Conservation (phyloP, 2,888 invertebrate genomes). For the Drosophila robusta region DNA sequence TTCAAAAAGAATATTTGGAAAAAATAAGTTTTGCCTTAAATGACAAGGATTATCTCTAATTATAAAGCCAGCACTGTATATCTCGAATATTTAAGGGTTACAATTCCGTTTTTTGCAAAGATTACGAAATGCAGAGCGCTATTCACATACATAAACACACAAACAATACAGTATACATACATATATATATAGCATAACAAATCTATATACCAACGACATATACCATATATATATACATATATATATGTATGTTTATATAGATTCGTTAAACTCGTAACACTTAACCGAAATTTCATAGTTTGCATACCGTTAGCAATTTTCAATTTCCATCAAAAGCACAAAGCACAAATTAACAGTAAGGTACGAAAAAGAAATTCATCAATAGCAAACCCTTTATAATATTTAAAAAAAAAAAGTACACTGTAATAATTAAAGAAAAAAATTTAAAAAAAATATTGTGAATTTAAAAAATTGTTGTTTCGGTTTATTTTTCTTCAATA, state of each 20-base stretch:
- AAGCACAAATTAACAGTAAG: conserved; percentile 30
- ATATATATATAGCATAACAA: conserved; percentile 3
- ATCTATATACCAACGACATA: conserved; percentile 3
- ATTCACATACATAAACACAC: conserved; percentile 15
- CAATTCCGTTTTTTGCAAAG: neutral
- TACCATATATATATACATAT: conserved; percentile 12
- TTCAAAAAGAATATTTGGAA: too few species aligned
- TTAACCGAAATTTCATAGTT: conserved; percentile 34
- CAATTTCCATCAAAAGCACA: conserved; percentile 23
- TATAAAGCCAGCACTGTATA: neutral
- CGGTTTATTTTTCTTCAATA: conserved; percentile 36
- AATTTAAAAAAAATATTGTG: conserved; percentile 12
- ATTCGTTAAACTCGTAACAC: conserved; percentile 14
- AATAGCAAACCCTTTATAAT: conserved; percentile 8
- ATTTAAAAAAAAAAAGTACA: conserved; percentile 1
- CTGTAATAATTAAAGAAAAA: conserved; percentile 1
- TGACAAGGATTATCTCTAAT: too few species aligned
- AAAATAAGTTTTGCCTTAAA: too few species aligned
- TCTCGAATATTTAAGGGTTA: conserved; percentile 8
- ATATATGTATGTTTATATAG: conserved; percentile 10
- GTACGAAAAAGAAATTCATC: conserved; percentile 2
- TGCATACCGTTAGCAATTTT: conserved; percentile 31
- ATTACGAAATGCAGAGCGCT: conserved; percentile 8
- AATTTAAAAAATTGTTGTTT: conserved; percentile 51
- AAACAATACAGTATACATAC: conserved; percentile 14